These are phyloP conservation scores for Nibea albiflora DNA, from an alignment of 2,113 vertebrate genomes.

Conservation along the genomic window DNA sequence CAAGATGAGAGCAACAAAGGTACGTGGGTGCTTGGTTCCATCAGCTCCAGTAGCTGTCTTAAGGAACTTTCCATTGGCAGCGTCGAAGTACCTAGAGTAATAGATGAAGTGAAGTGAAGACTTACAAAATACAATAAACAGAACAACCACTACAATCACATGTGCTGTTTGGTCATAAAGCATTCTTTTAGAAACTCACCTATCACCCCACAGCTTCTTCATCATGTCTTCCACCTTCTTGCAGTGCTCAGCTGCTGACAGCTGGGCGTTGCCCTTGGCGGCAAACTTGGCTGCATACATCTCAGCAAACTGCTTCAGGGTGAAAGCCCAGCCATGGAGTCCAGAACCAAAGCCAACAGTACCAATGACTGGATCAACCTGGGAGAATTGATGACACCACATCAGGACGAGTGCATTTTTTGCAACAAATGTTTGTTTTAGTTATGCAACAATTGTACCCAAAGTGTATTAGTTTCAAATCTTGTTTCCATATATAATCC, in stretches of 20 bases:
- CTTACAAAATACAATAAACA: neutral
- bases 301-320: slow-evolving; percentile 97
- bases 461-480: too few species aligned
- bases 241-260: slow-evolving; percentile 85
- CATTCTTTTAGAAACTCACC: slow-evolving; percentile 77
- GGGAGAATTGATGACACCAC: neutral
- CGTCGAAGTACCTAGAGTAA: slow-evolving; percentile 88
- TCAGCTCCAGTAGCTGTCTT: slow-evolving; percentile 85
- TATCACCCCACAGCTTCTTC: slow-evolving; percentile 98
- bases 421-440: neutral
- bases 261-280: slow-evolving; percentile 91
- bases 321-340: slow-evolving; percentile 98
- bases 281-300: slow-evolving; percentile 96
- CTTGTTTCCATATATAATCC: too few species aligned
- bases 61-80: slow-evolving; percentile 89
- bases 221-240: slow-evolving; percentile 99
- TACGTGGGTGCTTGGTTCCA: slow-evolving; percentile 89
- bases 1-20: slow-evolving; percentile 91
- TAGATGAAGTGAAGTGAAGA: neutral
- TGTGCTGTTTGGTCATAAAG: neutral
- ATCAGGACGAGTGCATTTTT: too few species aligned
- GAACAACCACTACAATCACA: neutral
- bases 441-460: neutral
- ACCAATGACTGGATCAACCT: slow-evolving; percentile 93
- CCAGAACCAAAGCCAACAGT: slow-evolving; percentile 98